Evolutionary conservation across 2,113 vertebrate species (phyloP).

Genomic region (Chamaetylas fuelleborni): DNA sequence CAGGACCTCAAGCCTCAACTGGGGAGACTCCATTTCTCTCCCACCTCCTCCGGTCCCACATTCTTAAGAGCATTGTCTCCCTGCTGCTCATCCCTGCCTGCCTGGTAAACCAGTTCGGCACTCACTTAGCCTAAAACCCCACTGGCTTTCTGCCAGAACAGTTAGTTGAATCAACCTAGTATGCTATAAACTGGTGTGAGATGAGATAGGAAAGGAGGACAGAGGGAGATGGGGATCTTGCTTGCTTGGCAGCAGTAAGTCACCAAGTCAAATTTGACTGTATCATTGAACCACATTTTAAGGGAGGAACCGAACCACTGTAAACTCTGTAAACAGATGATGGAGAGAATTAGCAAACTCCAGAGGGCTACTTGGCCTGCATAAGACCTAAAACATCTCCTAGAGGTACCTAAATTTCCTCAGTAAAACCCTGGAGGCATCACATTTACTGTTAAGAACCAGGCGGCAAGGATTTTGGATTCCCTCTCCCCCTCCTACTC

Average conservation of each 20-base stretch:
- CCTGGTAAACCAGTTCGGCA: background rate
- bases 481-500: background rate
- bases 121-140: background rate
- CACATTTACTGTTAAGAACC: background rate
- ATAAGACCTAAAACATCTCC: background rate
- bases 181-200: background rate
- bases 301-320: background rate
- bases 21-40: background rate
- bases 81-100: background rate
- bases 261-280: background rate
- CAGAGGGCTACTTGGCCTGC: background rate
- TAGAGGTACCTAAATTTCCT: background rate
- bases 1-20: background rate
- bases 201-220: background rate
- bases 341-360: background rate
- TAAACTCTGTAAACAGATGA: background rate
- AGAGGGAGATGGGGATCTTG: background rate
- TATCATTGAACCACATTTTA: background rate
- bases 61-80: background rate
- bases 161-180: background rate
- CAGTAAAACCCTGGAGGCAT: background rate
- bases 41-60: fast-evolving
- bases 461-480: background rate
- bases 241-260: background rate
- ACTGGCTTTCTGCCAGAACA: background rate